Percentiles rank a stretch among this genome's conserved stretches.
These are phyloP conservation scores for Pardalotus punctatus DNA, from an alignment of 2,113 vertebrate species.

Conservation along the genomic window DNA sequence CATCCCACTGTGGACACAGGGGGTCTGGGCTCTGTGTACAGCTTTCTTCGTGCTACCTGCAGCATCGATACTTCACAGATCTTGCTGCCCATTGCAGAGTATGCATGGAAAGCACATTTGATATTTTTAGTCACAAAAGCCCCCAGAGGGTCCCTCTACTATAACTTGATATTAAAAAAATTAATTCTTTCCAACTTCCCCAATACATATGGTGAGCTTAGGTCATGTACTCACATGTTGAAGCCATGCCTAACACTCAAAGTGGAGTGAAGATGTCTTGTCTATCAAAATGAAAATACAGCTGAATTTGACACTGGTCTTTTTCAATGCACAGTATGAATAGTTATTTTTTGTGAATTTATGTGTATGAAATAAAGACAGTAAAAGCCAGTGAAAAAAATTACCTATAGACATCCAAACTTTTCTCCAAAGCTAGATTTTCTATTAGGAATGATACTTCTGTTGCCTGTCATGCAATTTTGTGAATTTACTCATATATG, in stretches of 20 bases:
- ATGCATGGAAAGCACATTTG: accelerated
- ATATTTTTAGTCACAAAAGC: background rate
- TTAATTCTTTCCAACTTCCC: background rate
- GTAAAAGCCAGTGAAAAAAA: background rate
- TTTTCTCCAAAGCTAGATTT: background rate
- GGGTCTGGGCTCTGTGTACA: background rate
- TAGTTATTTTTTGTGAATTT: background rate
- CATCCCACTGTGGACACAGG: background rate
- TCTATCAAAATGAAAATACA: background rate
- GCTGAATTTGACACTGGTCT: background rate
- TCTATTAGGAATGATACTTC: background rate
- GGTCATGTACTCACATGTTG: background rate
- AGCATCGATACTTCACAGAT: background rate
- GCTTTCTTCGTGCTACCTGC: background rate
- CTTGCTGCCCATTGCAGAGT: background rate
- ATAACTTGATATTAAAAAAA: background rate
- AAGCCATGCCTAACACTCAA: background rate
- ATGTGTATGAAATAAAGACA: background rate
- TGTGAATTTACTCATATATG: background rate
- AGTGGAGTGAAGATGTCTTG: background rate
- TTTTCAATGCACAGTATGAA: background rate
- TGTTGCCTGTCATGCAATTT: background rate
- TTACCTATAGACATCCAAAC: background rate
- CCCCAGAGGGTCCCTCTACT: background rate
- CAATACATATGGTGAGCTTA: background rate